These are phyloP conservation scores for Phocides pigmalion DNA, from an alignment of 1,140 invertebrate genomes.

Conservation along the genomic window DNA sequence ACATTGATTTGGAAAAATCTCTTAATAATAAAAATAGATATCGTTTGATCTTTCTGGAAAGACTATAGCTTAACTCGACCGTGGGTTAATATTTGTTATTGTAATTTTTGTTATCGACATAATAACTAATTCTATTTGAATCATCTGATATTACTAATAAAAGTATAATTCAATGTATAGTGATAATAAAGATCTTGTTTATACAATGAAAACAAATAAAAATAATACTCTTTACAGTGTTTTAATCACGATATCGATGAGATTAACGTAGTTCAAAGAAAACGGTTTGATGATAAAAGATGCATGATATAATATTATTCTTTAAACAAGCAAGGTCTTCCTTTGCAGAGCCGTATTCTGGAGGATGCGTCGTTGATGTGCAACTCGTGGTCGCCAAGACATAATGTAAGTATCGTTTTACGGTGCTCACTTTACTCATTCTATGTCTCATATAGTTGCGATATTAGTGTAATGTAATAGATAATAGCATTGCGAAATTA, in stretches of 20 bases:
- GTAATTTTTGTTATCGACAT: no score
- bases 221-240: no score
- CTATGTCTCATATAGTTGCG: constrained; percentile 12
- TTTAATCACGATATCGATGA: not conserved
- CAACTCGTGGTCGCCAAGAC: constrained; percentile 94
- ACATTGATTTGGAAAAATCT: no score
- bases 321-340: constrained; percentile 47
- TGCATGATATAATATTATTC: constrained; percentile 30
- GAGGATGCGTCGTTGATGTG: constrained; percentile 95
- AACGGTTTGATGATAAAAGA: not conserved
- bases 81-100: no score
- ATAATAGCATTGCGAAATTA: constrained; percentile 38
- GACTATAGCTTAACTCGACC: no score
- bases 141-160: no score
- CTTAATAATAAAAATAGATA: no score
- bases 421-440: constrained; percentile 17
- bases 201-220: no score
- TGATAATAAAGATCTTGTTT: no score
- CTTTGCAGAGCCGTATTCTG: constrained; percentile 92
- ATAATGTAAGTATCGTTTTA: constrained; percentile 89
- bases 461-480: not conserved
- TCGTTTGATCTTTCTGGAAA: no score
- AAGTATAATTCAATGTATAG: no score
- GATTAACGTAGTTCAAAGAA: not conserved
- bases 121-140: no score